Base-by-base conservation (phyloP, 1,140 invertebrate genomes). In the Drosophila neocordata region DNA sequence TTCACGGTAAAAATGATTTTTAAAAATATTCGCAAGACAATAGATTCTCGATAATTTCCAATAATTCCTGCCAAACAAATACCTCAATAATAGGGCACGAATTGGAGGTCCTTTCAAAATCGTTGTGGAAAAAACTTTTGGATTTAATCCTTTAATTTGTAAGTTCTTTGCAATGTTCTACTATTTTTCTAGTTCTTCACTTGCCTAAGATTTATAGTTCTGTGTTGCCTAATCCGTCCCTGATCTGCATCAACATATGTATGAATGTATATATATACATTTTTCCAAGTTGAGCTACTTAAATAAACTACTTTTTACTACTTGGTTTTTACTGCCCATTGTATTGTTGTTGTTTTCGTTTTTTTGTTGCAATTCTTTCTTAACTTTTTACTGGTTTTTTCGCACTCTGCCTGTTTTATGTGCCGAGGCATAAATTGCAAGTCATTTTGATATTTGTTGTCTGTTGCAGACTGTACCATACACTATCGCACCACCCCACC, bases 271-370 rank as follows among this genome's bases (percentile, higher is more conserved):
- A 69, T 15, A 20, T 24, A 27, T 79, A 74, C 57, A 59, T 67
- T 74, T 76, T 87, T 70, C 73, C 67, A 67, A 67, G 81, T 56
- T 69, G 61, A 67, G 74, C 78, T 82, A 76, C 75, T 88, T 88
- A 87, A 87, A 87, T 79, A 88, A 87, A 85, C 82, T 85, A 82
- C 73, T 82, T 88, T 85, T 76, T 68, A 70, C 77, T 66, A 63
- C 61, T 59, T 41, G 64, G 57, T 73, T 78, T 61, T 73, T 55
- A 60, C 27, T 53, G 67, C 38, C 20, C n/a, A 31, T 59, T 44
- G 6, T 64, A 13, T 18, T 58, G n/a, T 48, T 48, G 13, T 63
- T n/a, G n/a, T n/a, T n/a, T n/a, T n/a, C n/a, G n/a, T n/a, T n/a
- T n/a, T 60, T 55, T 56, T 61, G 64, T 59, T 65, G 52, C 22